Base-by-base conservation (phyloP, 2,113 vertebrate genomes). In the Eira barbara region DNA sequence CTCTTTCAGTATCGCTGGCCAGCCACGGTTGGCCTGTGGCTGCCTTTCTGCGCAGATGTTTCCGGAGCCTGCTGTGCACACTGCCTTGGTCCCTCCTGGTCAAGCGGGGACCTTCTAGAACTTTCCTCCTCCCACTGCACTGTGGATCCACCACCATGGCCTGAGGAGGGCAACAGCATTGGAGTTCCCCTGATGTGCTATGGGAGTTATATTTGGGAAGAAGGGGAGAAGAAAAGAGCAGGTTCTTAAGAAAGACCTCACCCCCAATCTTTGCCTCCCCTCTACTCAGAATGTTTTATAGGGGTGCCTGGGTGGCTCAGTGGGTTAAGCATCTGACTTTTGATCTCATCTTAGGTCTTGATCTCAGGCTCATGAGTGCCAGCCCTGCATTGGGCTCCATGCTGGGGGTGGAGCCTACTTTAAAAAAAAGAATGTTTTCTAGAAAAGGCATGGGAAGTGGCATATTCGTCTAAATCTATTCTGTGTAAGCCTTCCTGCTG, bases 61-160 rank as follows among this genome's bases (percentile, higher is more conserved):
- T 74, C 31, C 6, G 0, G n/a, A 13, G 13, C 42, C 67, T 2
- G 8, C 0, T 13, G 31, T 6, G 0, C 11, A 1, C 6, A 0
- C 3, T 0, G 0, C 59, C 10, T 0, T 1, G 4, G 39, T 29
- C 47, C 34, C 0, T 2, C 25, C 52, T 36, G 20, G 27, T 29
- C 55, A 2, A 0, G 67, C n/a, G 12, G 21, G n/a, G 6, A 6
- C 42, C 8, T 36, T 21, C 27, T 0, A 1, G 23, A 4, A 1
- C 10, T 34, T n/a, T 42, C 47, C 81, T 34, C 3, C 7, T 45
- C 14, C 0, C 20, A 10, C 3, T 29, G 45, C 23, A 0, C 1
- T 4, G 1, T 6, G 3, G 31, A 31, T 29, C 23, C 27, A 1
- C 59, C 25, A 7, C 2, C 13, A 0, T 10, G 3, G 36, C 29